These are phyloP conservation scores for Myiotriccus ornatus DNA, from an alignment of 2,797 vertebrate species.

Conservation along the genomic window DNA sequence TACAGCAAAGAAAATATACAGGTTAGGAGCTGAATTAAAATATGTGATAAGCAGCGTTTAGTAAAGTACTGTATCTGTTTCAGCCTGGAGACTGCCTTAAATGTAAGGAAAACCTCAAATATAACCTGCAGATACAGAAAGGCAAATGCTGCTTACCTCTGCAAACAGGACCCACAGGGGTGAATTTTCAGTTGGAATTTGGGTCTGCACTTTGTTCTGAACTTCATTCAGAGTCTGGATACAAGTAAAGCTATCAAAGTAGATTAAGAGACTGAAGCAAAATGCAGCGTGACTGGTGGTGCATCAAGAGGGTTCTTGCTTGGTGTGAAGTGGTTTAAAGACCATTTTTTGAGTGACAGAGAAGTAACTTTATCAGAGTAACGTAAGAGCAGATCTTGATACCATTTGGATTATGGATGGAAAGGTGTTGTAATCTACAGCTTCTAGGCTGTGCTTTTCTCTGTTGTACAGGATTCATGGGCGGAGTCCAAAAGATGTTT, in stretches of 20 bases:
- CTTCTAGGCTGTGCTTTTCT: neutral
- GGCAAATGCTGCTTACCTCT: neutral
- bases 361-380: neutral
- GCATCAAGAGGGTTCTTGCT: neutral
- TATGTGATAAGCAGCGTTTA: neutral
- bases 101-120: neutral
- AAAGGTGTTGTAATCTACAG: neutral
- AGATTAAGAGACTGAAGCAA: neutral
- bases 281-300: neutral
- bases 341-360: neutral
- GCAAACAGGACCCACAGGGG: neutral
- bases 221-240: neutral
- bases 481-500: neutral
- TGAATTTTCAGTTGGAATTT: neutral
- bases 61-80: neutral
- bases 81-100: neutral
- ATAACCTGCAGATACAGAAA: neutral
- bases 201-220: neutral
- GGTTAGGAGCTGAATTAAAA: neutral
- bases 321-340: neutral
- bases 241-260: neutral
- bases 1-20: neutral
- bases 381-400: neutral
- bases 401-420: neutral
- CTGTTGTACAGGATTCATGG: neutral